Percentiles rank a stretch among this genome's conserved stretches.
Evolutionary conservation across 2,113 vertebrate genomes (phyloP).

Genomic region (Pachycephala philippinensis): DNA sequence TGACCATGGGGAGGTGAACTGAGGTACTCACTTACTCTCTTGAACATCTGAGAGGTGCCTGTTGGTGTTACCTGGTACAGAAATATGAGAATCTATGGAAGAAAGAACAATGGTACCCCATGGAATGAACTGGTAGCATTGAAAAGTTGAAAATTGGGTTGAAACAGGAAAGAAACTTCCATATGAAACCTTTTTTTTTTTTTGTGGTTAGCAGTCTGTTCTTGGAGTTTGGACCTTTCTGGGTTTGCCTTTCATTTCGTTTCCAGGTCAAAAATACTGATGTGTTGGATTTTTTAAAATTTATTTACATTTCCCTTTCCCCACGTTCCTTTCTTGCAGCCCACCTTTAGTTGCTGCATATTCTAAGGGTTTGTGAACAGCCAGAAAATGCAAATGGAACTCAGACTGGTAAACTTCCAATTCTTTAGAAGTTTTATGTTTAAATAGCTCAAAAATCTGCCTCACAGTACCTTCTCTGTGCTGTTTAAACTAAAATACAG

Average conservation of each 20-base stretch:
- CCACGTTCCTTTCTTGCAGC: background rate
- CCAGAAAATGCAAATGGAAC: background rate
- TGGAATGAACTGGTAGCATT: background rate
- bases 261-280: background rate
- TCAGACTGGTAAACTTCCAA: background rate
- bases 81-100: background rate
- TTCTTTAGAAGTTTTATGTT: background rate
- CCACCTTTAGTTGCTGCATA: background rate
- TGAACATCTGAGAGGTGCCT: background rate
- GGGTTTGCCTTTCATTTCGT: background rate
- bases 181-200: background rate
- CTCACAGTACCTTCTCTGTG: background rate
- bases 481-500: background rate
- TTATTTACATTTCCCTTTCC: background rate
- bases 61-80: background rate
- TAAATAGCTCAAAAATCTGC: background rate
- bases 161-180: background rate
- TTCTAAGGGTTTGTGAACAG: background rate
- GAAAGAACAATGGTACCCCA: background rate
- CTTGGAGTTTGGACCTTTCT: background rate
- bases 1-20: background rate
- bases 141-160: background rate
- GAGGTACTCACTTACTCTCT: background rate
- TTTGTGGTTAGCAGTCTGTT: background rate
- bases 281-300: background rate